These are phyloP conservation scores for Acrobeloides nanus DNA, from an alignment of 2,888 invertebrate species.

Conservation along the genomic window DNA sequence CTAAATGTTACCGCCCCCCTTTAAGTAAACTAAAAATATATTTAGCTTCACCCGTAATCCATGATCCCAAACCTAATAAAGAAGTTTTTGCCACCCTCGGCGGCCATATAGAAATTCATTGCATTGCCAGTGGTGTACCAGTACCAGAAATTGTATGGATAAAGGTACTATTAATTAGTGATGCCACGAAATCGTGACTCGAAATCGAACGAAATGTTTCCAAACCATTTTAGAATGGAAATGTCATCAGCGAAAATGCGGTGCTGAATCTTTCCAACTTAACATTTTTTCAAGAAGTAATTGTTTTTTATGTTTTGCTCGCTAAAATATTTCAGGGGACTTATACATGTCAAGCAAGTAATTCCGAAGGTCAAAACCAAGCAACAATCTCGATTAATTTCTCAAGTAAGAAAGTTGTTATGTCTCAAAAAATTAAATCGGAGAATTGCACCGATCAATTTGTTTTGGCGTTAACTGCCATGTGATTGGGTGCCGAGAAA, in stretches of 20 bases:
- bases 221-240: conserved; percentile 25
- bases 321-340: conserved; percentile 25
- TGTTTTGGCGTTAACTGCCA: too few relatives aligned
- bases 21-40: too few relatives aligned
- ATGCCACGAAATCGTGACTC: too few relatives aligned
- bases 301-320: too few relatives aligned
- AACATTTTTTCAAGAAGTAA: too few relatives aligned
- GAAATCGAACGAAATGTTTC: too few relatives aligned
- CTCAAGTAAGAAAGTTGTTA: conserved; percentile 43
- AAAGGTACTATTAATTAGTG: conserved; percentile 18
- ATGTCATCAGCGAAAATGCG: conserved; percentile 28
- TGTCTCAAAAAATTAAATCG: too few relatives aligned
- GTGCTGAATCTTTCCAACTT: conserved; percentile 21
- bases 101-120: conserved; percentile 21
- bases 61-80: neutral
- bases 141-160: conserved; percentile 40
- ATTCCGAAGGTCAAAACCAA: conserved; percentile 35
- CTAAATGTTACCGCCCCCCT: too few relatives aligned
- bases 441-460: too few relatives aligned
- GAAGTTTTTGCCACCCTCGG: conserved; percentile 8
- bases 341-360: conserved; percentile 43
- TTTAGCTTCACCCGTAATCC: neutral
- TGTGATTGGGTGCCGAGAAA: too few relatives aligned
- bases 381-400: conserved; percentile 30
- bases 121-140: conserved; percentile 36